A percentile compares a stretch with the other conserved stretches of the same genome.
Conservation (phyloP, 2,113 vertebrate species). For the Gymnorhina tibicen region DNA sequence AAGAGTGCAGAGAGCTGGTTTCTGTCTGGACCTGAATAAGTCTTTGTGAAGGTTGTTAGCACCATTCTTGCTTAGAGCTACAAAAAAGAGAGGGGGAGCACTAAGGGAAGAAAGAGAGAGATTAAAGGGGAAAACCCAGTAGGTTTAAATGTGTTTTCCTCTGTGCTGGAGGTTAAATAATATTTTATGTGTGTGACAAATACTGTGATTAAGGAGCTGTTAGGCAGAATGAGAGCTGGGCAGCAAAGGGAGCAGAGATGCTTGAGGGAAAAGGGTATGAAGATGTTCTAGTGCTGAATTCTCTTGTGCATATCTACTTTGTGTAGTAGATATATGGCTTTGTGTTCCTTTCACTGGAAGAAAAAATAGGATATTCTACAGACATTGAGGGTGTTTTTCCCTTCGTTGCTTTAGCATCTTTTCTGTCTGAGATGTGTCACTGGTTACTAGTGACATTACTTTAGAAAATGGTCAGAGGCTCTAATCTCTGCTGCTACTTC, state of each 20-base stretch:
- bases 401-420: not conserved
- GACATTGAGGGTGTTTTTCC: not conserved
- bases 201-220: constrained; percentile 46
- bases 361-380: not conserved
- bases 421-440: not conserved
- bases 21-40: constrained; percentile 16
- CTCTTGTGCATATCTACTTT: not conserved
- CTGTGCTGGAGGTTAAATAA: constrained; percentile 49
- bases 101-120: not conserved
- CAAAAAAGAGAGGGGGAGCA: not conserved
- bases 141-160: constrained; percentile 16
- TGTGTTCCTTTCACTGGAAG: not conserved
- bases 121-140: constrained; percentile 17
- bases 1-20: not conserved
- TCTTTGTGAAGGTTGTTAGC: not conserved
- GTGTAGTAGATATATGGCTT: not conserved
- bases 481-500: not conserved
- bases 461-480: not conserved
- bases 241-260: constrained; percentile 31
- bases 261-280: not conserved
- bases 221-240: constrained; percentile 9
- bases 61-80: not conserved
- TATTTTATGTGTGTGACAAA: constrained; percentile 26
- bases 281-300: constrained; percentile 1
- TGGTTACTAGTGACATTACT: not conserved